Percentiles rank a stretch among this genome's conserved stretches.
These are phyloP conservation scores for Dipodomys spectabilis DNA, from an alignment of 2,113 vertebrate genomes.

Conservation along the genomic window DNA sequence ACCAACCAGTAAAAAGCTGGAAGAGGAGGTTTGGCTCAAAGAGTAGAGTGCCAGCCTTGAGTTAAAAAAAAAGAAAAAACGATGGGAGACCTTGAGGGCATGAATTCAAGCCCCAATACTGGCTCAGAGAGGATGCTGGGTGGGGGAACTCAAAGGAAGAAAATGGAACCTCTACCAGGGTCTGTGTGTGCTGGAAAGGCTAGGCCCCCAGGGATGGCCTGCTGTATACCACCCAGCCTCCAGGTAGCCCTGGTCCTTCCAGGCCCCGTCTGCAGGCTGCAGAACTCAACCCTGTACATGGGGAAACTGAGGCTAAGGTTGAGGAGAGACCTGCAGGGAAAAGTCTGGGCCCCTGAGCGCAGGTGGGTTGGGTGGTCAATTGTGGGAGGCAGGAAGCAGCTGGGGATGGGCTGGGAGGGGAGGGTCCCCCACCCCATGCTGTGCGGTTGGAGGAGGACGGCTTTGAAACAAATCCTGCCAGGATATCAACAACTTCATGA, in stretches of 20 bases:
- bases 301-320: conserved; percentile 10
- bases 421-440: background rate
- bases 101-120: too few species aligned
- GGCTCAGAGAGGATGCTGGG: background rate
- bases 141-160: background rate
- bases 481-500: conserved; percentile 82
- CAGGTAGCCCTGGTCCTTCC: background rate
- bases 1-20: too few species aligned
- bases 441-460: conserved; percentile 35
- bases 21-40: too few species aligned
- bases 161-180: background rate
- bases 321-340: background rate
- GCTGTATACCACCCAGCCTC: too few species aligned
- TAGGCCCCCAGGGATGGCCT: background rate
- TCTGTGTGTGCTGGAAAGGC: too few species aligned
- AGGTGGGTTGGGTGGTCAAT: background rate
- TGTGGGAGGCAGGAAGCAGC: background rate
- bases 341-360: background rate
- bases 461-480: conserved; percentile 83
- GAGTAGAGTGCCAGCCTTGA: too few species aligned
- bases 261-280: background rate
- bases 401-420: background rate
- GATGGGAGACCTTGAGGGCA: too few species aligned
- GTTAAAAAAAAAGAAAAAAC: too few species aligned
- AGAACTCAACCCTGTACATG: background rate